These are phyloP conservation scores for Fratercula arctica DNA, from an alignment of 2,797 vertebrate species.

Conservation along the genomic window DNA sequence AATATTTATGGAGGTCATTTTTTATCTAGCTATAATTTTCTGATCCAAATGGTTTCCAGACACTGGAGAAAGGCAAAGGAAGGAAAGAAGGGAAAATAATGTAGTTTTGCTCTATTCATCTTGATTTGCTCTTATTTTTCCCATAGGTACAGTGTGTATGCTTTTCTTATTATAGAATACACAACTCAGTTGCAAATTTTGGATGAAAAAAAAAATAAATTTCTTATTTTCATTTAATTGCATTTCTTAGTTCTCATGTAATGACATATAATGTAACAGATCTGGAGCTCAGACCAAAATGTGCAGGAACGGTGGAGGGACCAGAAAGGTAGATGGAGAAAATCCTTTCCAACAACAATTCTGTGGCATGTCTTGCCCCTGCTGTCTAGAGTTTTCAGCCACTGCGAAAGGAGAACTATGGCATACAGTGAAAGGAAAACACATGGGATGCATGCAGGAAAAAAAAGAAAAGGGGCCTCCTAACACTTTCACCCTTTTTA, in stretches of 20 bases:
- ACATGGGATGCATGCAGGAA: rapidly evolving
- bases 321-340: background rate
- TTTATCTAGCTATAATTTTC: background rate
- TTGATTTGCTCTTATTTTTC: background rate
- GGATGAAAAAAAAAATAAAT: background rate
- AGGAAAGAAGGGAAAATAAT: background rate
- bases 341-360: background rate
- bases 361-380: rapidly evolving
- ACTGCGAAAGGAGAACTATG: background rate
- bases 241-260: background rate
- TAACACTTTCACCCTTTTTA: background rate
- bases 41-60: background rate
- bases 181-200: background rate
- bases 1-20: background rate
- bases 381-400: background rate
- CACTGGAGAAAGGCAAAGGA: background rate
- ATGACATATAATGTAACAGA: background rate
- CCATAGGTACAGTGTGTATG: background rate
- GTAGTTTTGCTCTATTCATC: background rate
- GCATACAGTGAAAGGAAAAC: background rate
- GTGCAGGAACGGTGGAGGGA: background rate
- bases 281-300: background rate
- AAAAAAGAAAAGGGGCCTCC: background rate
- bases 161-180: background rate
- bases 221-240: background rate